Evolutionary conservation across 2,797 vertebrate genomes (phyloP), one percentile per base, ranked within the genome.

Genomic region (Parauchenoglanis ngamensis): DNA sequence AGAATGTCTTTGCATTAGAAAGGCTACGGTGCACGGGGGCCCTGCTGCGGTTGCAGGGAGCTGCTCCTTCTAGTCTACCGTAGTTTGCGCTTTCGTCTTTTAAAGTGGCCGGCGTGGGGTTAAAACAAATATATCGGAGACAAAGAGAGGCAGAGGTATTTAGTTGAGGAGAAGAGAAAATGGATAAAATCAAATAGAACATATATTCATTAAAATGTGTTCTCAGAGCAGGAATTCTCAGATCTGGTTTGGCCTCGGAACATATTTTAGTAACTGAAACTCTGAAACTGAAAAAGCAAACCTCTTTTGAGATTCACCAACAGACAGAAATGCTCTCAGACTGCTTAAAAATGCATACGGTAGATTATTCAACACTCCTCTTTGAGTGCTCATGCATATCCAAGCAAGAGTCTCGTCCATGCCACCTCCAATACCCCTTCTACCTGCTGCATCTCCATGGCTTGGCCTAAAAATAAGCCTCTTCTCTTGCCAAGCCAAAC

Each of bases 1-100:
- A 94, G 93, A 95, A 95, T 94, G 94, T 93, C 94, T 95, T 93
- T 95, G 92, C 92, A 95, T 96, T 94, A 93, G 92, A 96, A 97
- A 97, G 92, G 92, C 93, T 93, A 89, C 93, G 94, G 89, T 91
- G 94, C 95, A 94, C 88, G 92, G 88, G 93, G 94, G 94, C 94
- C 92, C 92, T 91, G 93, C 87, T 88, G 94, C 93, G 94, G 93
- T 92, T 87, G 90, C 59, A n/a, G 93, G 93, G 93, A 94, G 80
- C 91, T 93, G 28, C 91, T 95, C 92, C 92, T 92, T 93, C 89
- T 63, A 61, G 23, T 46, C 28, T 40, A 23, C 54, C 44, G 25
- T 65, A 49, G 61, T 82, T 75, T 92, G 92, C 90, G 85, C 87
- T 92, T 89, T 92, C 91, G 90, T 90, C 85, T 89, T 90, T 91